Base-by-base conservation (phyloP, 64 coral and sea anemone species). In the Pachyseris speciosa region DNA sequence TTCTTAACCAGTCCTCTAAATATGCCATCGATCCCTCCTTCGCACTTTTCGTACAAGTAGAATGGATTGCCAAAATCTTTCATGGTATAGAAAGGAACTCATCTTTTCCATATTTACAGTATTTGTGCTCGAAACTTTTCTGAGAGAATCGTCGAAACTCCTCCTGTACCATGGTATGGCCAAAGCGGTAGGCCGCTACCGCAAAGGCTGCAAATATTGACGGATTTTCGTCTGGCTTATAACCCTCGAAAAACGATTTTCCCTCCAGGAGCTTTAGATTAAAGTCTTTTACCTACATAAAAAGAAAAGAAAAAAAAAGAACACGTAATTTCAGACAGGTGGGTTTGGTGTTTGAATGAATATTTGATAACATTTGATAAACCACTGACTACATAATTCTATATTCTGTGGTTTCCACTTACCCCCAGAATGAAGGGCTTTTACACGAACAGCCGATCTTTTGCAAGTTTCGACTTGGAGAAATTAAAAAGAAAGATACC, bases 141-240 rank as follows among this genome's bases (percentile, higher is more conserved):
- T 72, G 68, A 22, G 36, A 37, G 68, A 72, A 72, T 17, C 68
- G 68, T 7, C 17, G 37, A 36, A 72, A 86, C 25, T 51, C 17
- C 15, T 44, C 34, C 37, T 53, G 80, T 22, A 92, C 72, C 81
- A 92, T 47, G 28, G 70, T 92, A 71, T 92, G 90, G 1, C 90
- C 90, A 69, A 92, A 92, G 15, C 90, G 90, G 75, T 77, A 92
- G 8, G 90, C 81, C 48, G 90, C 80, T 13, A 71, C 72, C 15
- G 81, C 52, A 48, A 92, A 92, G 24, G 80, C 12, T 6, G 84
- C 77, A 11, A 52, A 51, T 15, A 86, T 77, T 32, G 69, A 60
- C 8, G 90, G 43, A 63, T 92, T 40, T 0, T 39, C 5, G 2
- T 2, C 37, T 0, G 24, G 2, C 37, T 71, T 9, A 48, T 92